Percentiles rank a stretch among this genome's conserved stretches.
Conservation (phyloP, 2,113 vertebrate genomes). For the Chaetodon trifascialis region DNA sequence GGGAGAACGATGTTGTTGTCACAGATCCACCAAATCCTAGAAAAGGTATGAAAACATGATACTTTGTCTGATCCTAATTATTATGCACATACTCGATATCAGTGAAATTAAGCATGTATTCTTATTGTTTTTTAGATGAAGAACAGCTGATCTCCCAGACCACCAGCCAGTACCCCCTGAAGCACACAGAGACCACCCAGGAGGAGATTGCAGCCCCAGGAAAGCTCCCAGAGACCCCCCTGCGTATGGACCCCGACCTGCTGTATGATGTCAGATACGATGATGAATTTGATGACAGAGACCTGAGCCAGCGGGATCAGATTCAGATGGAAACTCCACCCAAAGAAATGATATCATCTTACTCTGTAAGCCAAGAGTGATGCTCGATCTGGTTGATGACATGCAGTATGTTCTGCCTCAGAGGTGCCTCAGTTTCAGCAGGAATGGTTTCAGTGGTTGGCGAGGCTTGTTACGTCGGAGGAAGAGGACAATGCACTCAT, state of each 20-base stretch:
- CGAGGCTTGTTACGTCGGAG: background rate
- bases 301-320: constrained; percentile 62
- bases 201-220: constrained; percentile 91
- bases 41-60: constrained; percentile 82
- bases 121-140: constrained; percentile 66
- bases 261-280: constrained; percentile 83
- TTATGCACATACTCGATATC: background rate
- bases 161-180: constrained; percentile 91
- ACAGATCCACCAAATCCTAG: constrained; percentile 86
- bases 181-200: constrained; percentile 90
- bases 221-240: constrained; percentile 94
- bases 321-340: constrained; percentile 89
- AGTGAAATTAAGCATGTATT: background rate
- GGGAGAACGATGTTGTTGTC: constrained; percentile 88
- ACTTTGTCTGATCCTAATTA: background rate
- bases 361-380: constrained; percentile 85
- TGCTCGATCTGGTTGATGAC: background rate
- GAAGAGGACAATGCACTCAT: background rate
- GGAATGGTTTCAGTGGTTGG: background rate
- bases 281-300: constrained; percentile 81
- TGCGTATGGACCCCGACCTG: constrained; percentile 86
- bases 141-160: constrained; percentile 88
- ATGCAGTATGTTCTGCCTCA: background rate
- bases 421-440: background rate
- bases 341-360: constrained; percentile 89